Evolutionary conservation across 2,888 invertebrate species (phyloP).

Genomic region (Melipona bicolor): DNA sequence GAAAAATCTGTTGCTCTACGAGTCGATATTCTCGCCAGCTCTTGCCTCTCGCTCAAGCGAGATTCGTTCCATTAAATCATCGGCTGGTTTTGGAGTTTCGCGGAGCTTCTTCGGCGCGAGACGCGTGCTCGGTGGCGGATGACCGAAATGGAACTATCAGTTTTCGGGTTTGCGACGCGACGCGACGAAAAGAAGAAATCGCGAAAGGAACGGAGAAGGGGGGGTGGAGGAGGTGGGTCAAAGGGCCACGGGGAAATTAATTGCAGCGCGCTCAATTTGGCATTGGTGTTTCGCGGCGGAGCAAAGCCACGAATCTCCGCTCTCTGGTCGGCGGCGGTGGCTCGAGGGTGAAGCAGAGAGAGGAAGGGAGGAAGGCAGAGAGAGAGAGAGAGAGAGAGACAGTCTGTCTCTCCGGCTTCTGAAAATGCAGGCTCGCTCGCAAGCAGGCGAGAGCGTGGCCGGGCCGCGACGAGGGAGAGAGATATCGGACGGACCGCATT

Average conservation of each 20-base stretch:
- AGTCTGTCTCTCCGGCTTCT: slow-evolving; percentile 38
- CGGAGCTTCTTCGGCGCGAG: not conserved
- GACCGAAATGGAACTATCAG: slow-evolving; percentile 27
- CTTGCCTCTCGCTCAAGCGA: not conserved
- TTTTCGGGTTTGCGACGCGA: slow-evolving; percentile 5
- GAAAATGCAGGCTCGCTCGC: slow-evolving; percentile 61
- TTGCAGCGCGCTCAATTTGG: slow-evolving; percentile 56
- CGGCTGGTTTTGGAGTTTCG: not conserved
- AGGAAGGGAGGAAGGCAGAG: not conserved
- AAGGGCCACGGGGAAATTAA: slow-evolving; percentile 52
- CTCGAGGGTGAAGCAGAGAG: not conserved
- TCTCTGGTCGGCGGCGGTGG: not conserved
- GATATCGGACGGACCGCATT: slow-evolving; percentile 67
- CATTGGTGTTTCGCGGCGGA: slow-evolving; percentile 50
- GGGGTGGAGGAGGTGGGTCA: not conserved
- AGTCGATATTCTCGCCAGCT: not conserved
- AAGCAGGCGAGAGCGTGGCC: slow-evolving; percentile 54
- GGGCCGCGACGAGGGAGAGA: slow-evolving; percentile 53
- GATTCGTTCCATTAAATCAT: slow-evolving; percentile 33
- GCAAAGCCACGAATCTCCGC: slow-evolving; percentile 47
- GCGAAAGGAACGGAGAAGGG: not conserved
- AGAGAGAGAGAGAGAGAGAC: not conserved
- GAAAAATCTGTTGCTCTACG: too few relatives aligned
- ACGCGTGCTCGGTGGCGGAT: not conserved
- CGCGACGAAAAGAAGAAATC: slow-evolving; percentile 19